Evolutionary conservation across 2,797 vertebrate genomes (phyloP), one percentile per base, ranked within the genome.

Genomic region (Ceryle rudis): DNA sequence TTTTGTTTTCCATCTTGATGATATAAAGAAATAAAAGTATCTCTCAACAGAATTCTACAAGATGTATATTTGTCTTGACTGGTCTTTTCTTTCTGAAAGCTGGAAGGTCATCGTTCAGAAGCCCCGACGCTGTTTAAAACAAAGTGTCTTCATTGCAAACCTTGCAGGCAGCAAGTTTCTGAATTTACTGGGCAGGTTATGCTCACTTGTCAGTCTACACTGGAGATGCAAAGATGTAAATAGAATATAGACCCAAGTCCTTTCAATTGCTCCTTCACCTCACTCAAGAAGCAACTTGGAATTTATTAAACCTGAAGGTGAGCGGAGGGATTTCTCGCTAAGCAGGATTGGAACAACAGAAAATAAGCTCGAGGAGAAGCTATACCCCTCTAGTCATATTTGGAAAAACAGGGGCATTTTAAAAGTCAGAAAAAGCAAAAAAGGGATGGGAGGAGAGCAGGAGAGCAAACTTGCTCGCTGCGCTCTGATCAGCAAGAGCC

Each of bases 141-240:
- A 11, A 92, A 95, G 57, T 26, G 26, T 52, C 79, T 93, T 90
- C 74, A 94, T 93, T 73, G 93, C 74, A 91, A 81, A 88, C 78
- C 69, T 85, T 74, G 66, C 94, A 95, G 85, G 72, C 51, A 70
- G 81, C 70, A 93, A 86, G 62, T 94, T 96, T 90, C 91, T 73
- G 83, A 91, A 65, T 39, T 82, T 90, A 35, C 42, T 89, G 2
- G 9, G 67, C 69, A 93, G 6, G 18, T 86, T 94, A 81, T 69
- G 74, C 79, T 96, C 31, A 90, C 61, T 94, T 95, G 83, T 91
- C 95, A 91, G 70, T 82, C 93, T 89, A 79, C 70, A 94, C 54
- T 81, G 5, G 39, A 93, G 78, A 90, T 67, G 51, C 89, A 95
- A 96, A 96, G 67, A 90, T 97, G 77, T 84, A 95, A 96, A 90